Evolutionary conservation across 2,113 vertebrate genomes (phyloP).

Genomic region (Etheostoma spectabile): DNA sequence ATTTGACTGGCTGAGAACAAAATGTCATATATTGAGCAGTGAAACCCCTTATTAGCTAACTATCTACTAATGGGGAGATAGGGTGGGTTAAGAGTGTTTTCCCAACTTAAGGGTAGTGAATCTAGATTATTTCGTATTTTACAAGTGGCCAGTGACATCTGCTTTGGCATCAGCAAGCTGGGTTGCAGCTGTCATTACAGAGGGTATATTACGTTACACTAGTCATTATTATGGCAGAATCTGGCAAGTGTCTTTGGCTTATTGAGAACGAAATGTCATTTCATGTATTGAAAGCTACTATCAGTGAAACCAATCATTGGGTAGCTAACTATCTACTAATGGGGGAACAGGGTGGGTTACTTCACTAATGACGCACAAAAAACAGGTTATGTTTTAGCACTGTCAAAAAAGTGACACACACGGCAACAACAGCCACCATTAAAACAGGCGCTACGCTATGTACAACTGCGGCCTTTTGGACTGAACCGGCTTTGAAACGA

Average conservation of each 20-base stretch:
- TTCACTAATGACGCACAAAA: slow-evolving; percentile 29
- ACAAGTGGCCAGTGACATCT: slow-evolving; percentile 32
- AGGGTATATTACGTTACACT: neutral
- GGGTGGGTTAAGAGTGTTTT: neutral
- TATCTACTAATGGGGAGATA: no score
- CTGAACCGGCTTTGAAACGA: slow-evolving; percentile 43
- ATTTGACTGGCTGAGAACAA: no score
- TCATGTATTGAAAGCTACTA: neutral
- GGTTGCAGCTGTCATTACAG: slow-evolving; percentile 23
- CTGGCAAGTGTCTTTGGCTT: neutral
- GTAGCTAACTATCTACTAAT: slow-evolving; percentile 14
- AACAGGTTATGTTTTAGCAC: neutral
- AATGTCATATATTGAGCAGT: no score
- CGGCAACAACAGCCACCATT: neutral
- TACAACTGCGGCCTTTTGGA: slow-evolving; percentile 50
- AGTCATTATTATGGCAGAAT: slow-evolving; percentile 6
- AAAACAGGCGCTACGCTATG: neutral
- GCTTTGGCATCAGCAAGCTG: neutral
- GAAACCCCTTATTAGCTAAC: no score
- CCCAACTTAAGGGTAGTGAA: slow-evolving; percentile 20
- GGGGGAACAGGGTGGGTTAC: slow-evolving; percentile 15
- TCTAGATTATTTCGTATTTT: slow-evolving; percentile 28
- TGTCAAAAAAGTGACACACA: neutral
- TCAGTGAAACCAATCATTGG: slow-evolving; percentile 7
- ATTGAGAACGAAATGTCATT: slow-evolving; percentile 23